Conservation (phyloP, 2,888 invertebrate species). For the Nemotelus pantherinus region DNA sequence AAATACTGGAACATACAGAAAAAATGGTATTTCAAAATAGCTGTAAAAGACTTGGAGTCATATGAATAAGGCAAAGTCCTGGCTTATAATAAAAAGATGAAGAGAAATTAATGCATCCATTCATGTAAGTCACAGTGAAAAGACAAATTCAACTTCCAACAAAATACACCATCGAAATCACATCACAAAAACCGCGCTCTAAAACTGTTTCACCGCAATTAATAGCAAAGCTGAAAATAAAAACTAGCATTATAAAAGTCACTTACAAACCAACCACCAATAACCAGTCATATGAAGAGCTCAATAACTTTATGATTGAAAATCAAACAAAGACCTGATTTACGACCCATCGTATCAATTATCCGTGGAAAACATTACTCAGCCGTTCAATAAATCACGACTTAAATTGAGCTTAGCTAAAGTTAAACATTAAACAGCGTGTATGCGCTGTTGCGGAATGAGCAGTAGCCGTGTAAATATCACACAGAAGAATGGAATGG, state of each 20-base stretch:
- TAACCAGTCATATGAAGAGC: background rate
- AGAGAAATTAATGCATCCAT: too few relatives aligned
- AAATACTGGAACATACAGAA: too few relatives aligned
- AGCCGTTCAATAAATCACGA: slow-evolving; percentile 42
- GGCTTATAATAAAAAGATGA: too few relatives aligned
- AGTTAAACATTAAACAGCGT: slow-evolving; percentile 12
- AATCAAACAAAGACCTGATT: slow-evolving; percentile 42
- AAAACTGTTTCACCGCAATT: too few relatives aligned
- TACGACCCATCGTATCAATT: slow-evolving; percentile 46
- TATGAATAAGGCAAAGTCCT: too few relatives aligned
- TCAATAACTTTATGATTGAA: slow-evolving; percentile 22
- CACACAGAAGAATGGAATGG: slow-evolving; percentile 6
- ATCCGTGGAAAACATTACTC: slow-evolving; percentile 34
- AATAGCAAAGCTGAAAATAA: too few relatives aligned
- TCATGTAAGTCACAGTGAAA: too few relatives aligned
- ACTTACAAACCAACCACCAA: background rate
- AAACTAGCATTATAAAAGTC: background rate
- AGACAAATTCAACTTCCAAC: too few relatives aligned
- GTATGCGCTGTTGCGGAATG: slow-evolving; percentile 1
- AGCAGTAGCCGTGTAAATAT: slow-evolving; percentile 32
- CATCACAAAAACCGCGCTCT: too few relatives aligned
- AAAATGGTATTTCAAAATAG: too few relatives aligned
- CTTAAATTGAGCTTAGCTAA: slow-evolving; percentile 30
- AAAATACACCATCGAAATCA: too few relatives aligned
- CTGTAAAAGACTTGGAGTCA: too few relatives aligned